phyloP scores from a whole-genome alignment of 2,113 vertebrate genomes.

The Callocephalon fimbriatum region DNA sequence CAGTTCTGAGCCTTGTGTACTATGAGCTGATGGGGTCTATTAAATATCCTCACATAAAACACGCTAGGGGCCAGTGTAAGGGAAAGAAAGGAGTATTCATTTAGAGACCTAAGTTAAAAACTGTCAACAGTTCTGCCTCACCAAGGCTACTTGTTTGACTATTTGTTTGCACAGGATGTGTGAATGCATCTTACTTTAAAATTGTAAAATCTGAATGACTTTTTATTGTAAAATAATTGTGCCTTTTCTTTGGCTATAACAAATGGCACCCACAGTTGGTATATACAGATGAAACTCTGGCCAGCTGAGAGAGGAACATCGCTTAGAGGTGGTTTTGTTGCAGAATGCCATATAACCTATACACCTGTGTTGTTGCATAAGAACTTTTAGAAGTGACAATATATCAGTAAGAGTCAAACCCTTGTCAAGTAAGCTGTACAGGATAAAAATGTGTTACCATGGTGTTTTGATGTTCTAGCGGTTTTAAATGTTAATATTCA shows the following conservation, averaged over 20 bases:
- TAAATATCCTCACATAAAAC: conserved; percentile 51
- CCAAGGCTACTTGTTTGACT: neutral
- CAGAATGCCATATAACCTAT: neutral
- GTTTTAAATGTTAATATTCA: neutral
- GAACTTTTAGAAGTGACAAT: neutral
- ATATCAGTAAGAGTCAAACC: neutral
- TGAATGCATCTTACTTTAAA: neutral
- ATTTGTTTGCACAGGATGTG: neutral
- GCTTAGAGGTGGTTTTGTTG: neutral
- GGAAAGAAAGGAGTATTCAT: conserved; percentile 27
- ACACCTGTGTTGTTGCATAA: neutral
- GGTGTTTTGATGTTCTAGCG: neutral
- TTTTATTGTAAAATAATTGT: neutral
- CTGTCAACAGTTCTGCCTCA: neutral
- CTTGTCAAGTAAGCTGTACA: neutral
- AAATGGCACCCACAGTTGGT: neutral
- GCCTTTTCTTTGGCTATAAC: neutral
- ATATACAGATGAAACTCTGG: neutral
- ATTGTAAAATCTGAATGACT: neutral
- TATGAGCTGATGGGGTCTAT: conserved; percentile 60
- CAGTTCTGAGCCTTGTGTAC: neutral
- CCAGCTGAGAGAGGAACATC: neutral
- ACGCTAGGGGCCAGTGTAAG: conserved; percentile 4
- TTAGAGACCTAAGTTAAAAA: neutral
- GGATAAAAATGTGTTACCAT: neutral